Conservation (phyloP, 2,888 invertebrate species). For the Leptinotarsa juncta region DNA sequence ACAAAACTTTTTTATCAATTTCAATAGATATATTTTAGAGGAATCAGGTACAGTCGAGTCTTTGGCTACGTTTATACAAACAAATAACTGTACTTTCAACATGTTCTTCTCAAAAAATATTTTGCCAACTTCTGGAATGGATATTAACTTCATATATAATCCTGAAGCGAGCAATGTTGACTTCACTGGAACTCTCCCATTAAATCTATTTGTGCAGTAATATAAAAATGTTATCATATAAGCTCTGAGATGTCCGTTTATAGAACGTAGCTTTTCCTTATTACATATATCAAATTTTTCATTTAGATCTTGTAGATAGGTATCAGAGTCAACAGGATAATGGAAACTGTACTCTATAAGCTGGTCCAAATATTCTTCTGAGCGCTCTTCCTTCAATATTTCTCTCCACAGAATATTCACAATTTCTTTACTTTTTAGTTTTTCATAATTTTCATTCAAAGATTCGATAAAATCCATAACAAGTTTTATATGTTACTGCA, state of each 20-base stretch:
- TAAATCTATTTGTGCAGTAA: constrained; percentile 46
- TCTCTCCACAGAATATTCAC: constrained; percentile 47
- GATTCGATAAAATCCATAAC: constrained; percentile 36
- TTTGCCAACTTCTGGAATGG: constrained; percentile 47
- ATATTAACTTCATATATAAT: constrained; percentile 48
- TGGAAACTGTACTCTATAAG: constrained; percentile 51
- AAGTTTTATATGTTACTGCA: background rate
- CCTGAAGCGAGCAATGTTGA: constrained; percentile 44
- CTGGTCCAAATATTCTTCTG: constrained; percentile 39
- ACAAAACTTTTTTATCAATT: constrained; percentile 40
- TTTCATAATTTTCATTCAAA: constrained; percentile 37
- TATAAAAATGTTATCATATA: constrained; percentile 51
- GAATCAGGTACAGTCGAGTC: constrained; percentile 31
- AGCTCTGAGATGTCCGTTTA: constrained; percentile 49
- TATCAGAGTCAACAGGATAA: constrained; percentile 50
- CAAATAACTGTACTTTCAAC: constrained; percentile 39
- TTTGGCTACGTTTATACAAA: constrained; percentile 31
- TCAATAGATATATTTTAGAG: constrained; percentile 38
- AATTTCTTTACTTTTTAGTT: constrained; percentile 41
- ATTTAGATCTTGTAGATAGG: constrained; percentile 46
- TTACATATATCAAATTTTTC: constrained; percentile 44
- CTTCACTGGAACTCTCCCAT: constrained; percentile 40
- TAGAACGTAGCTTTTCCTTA: constrained; percentile 47
- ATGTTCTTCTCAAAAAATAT: constrained; percentile 48
- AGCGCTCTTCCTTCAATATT: constrained; percentile 44